A percentile compares a stretch with the other conserved stretches of the same genome.
These are phyloP conservation scores for Ceyx margarethae DNA, from an alignment of 2,113 vertebrate species.

Conservation along the genomic window DNA sequence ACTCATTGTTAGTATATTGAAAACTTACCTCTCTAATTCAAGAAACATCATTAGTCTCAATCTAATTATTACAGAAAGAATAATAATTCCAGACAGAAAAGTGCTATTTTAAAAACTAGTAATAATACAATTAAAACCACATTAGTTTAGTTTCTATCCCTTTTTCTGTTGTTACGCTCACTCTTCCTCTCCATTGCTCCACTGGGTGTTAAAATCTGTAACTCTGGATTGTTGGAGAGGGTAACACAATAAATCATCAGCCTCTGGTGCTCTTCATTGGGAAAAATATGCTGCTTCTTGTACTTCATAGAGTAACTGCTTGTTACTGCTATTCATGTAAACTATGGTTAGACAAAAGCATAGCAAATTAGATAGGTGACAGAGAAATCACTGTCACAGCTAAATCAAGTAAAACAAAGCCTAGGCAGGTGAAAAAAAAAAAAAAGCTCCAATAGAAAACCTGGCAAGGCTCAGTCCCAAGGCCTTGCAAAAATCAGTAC, in stretches of 20 bases:
- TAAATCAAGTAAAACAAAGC: neutral
- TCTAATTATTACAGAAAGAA: neutral
- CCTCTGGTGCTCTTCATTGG: neutral
- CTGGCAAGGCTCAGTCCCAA: neutral
- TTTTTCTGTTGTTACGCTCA: neutral
- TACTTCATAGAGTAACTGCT: neutral
- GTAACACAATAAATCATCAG: neutral
- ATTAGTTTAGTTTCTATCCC: neutral
- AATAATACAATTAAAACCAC: neutral
- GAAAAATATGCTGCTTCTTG: neutral
- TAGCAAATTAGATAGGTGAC: neutral
- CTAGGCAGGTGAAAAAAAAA: neutral
- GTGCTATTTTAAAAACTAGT: neutral
- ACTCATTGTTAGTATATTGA: neutral
- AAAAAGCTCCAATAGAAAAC: neutral
- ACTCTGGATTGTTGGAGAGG: neutral
- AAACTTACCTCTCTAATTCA: neutral
- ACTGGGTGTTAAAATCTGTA: neutral
- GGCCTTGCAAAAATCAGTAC: neutral
- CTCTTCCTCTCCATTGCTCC: neutral
- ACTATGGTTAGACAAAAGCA: neutral
- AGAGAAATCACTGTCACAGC: neutral
- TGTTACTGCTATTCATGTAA: neutral
- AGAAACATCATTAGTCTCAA: neutral
- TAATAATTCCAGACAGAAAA: neutral